A percentile compares a stretch with the other conserved stretches of the same genome.
phyloP scores from a whole-genome alignment of 2,888 invertebrate species.

The Andrena dorsata region DNA sequence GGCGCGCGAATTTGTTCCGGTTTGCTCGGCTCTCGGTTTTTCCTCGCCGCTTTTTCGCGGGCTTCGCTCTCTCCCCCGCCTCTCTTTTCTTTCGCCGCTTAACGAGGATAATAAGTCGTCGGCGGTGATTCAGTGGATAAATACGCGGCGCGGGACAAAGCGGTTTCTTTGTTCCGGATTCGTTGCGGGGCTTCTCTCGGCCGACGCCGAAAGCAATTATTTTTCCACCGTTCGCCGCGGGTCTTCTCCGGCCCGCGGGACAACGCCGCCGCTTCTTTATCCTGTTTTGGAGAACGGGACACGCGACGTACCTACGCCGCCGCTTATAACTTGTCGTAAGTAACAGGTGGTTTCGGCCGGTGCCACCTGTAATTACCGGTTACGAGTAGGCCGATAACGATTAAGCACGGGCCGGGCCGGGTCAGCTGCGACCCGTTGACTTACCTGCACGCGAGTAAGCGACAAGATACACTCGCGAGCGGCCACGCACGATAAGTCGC shows the following conservation, averaged over 20 bases:
- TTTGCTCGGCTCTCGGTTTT: conserved; percentile 6
- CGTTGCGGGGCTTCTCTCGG: conserved; percentile 3
- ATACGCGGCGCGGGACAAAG: conserved; percentile 34
- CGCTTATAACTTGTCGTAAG: conserved; percentile 64
- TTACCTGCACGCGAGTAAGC: conserved; percentile 56
- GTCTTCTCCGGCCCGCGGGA: neutral
- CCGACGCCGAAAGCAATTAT: conserved; percentile 16
- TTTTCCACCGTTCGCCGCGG: neutral
- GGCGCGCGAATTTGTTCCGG: conserved; percentile 35
- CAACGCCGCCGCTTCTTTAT: too few species aligned
- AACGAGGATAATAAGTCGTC: conserved; percentile 41
- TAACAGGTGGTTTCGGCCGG: conserved; percentile 75
- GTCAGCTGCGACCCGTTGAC: conserved; percentile 66
- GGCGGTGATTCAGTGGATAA: conserved; percentile 36
- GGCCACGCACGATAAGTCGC: conserved; percentile 45
- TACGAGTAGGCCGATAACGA: conserved; percentile 70
- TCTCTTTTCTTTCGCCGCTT: conserved; percentile 3
- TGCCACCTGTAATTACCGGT: conserved; percentile 76
- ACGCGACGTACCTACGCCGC: conserved; percentile 23
- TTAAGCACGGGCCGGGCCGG: conserved; percentile 58
- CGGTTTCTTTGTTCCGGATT: conserved; percentile 38
- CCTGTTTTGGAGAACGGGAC: neutral
- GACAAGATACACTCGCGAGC: conserved; percentile 39
- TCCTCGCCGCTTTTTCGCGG: conserved; percentile 5
- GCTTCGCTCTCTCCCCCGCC: neutral